Evolutionary conservation across 2,113 vertebrate species (phyloP).

Genomic region (Pedionomus torquatus): DNA sequence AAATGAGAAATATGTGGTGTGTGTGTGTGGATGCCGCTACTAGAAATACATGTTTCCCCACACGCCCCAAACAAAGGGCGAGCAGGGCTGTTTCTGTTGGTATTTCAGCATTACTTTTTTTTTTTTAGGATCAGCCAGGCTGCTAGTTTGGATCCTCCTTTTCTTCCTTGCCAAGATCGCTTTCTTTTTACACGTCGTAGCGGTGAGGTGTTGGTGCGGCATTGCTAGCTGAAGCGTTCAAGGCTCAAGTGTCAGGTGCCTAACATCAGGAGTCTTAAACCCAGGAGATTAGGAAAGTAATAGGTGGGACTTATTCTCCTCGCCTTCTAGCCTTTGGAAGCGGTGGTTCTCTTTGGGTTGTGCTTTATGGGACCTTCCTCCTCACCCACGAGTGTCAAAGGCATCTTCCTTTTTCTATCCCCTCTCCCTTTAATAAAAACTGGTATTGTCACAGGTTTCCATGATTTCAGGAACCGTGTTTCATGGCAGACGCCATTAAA

Average conservation of each 20-base stretch:
- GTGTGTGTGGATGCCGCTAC: rapidly evolving
- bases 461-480: neutral
- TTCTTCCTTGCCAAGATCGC: neutral
- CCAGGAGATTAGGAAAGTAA: neutral
- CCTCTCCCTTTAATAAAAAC: neutral
- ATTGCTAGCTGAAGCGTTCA: neutral
- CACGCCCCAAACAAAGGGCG: neutral
- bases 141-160: neutral
- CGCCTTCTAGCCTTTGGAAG: neutral
- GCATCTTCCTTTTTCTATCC: rapidly evolving
- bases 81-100: neutral
- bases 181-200: neutral
- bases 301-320: rapidly evolving
- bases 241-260: neutral
- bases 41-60: neutral
- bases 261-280: neutral
- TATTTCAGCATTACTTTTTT: neutral
- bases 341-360: neutral
- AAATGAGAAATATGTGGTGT: neutral
- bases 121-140: neutral
- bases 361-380: neutral
- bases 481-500: neutral
- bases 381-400: neutral
- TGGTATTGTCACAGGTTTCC: neutral
- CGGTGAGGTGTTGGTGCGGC: neutral